A percentile compares a stretch with the other conserved stretches of the same genome.
phyloP scores from a whole-genome alignment of 2,113 vertebrate species.

The Rhagologus leucostigma region DNA sequence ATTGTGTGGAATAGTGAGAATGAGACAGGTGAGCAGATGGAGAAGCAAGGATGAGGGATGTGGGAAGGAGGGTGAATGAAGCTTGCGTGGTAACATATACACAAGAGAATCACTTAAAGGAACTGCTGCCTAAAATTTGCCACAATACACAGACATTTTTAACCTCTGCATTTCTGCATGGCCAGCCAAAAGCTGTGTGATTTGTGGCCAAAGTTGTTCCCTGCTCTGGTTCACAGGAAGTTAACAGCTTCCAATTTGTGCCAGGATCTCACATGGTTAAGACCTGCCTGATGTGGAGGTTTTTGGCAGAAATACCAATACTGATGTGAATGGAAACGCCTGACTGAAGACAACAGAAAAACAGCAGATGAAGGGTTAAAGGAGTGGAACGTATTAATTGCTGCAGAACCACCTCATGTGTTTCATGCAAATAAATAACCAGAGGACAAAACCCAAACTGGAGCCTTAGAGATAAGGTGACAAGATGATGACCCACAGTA shows the following conservation, averaged over 20 bases:
- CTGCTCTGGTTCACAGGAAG: neutral
- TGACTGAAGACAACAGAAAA: neutral
- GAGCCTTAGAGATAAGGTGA: neutral
- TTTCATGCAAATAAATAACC: neutral
- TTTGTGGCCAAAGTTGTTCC: neutral
- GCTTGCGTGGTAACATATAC: neutral
- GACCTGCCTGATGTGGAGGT: neutral
- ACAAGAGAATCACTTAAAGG: neutral
- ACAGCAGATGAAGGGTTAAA: neutral
- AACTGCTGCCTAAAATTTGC: neutral
- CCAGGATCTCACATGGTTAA: rapidly evolving
- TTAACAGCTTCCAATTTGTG: neutral
- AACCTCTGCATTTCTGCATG: rapidly evolving
- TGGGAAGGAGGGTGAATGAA: neutral
- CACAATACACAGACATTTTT: neutral
- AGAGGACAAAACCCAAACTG: neutral
- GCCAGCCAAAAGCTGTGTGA: neutral
- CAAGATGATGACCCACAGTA: neutral
- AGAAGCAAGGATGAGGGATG: neutral
- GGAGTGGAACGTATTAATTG: neutral
- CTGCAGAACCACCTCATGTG: neutral
- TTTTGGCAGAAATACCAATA: neutral
- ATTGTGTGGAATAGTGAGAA: neutral
- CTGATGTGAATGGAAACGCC: neutral
- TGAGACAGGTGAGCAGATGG: neutral